Conservation (phyloP, 2,113 vertebrate genomes). For the Chamaea fasciata region DNA sequence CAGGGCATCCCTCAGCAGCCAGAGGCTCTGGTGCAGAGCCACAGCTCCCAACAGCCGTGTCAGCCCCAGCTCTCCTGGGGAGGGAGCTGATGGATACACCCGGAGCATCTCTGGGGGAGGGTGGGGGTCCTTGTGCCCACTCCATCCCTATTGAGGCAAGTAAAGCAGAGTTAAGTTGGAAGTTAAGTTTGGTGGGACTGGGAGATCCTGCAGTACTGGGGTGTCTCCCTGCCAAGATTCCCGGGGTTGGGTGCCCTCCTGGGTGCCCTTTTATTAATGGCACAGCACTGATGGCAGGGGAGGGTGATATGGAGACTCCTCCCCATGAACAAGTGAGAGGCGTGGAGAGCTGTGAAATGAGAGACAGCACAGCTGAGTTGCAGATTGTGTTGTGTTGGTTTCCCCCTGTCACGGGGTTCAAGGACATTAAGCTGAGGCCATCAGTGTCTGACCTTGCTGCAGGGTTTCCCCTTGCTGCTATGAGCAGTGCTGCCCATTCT, state of each 20-base stretch:
- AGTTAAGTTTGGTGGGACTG: neutral
- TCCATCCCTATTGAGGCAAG: neutral
- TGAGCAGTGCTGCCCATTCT: neutral
- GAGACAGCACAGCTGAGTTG: neutral
- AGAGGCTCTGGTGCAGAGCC: neutral
- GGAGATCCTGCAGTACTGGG: accelerated
- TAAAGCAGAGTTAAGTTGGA: neutral
- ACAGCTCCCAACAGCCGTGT: accelerated
- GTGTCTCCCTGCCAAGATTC: neutral
- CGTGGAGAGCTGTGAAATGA: neutral
- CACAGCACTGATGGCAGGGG: neutral
- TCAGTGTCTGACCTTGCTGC: neutral
- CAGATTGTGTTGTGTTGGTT: neutral
- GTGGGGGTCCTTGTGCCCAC: neutral
- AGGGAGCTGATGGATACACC: neutral
- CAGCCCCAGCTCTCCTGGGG: neutral
- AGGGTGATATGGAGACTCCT: neutral
- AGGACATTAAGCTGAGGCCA: neutral
- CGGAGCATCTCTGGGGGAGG: neutral
- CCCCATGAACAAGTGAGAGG: neutral
- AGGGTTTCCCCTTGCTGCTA: neutral
- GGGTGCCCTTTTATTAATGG: neutral
- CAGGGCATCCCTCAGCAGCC: neutral
- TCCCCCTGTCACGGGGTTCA: neutral
- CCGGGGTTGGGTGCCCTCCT: neutral